Evolutionary conservation across 2,113 vertebrate species (phyloP).

Genomic region (Aleadryas rufinucha): DNA sequence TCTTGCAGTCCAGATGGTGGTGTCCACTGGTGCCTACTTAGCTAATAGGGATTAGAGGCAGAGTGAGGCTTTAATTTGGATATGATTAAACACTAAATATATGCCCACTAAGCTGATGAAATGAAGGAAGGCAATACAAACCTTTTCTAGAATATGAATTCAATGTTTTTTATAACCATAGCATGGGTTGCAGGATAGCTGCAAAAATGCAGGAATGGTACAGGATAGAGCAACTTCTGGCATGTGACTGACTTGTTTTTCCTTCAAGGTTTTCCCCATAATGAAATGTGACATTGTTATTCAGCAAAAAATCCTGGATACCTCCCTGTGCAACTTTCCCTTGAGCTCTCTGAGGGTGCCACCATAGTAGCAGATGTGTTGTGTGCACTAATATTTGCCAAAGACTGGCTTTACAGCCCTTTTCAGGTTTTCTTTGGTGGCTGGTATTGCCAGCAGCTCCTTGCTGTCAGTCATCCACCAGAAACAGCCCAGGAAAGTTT

Average conservation of each 20-base stretch:
- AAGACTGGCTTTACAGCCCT: not conserved
- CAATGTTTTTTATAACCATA: not conserved
- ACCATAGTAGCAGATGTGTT: not conserved
- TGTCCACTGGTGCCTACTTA: constrained; percentile 27
- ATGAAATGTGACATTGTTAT: not conserved
- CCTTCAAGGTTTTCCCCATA: not conserved
- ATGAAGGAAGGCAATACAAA: not conserved
- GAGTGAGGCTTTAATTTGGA: not conserved
- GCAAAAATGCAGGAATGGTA: not conserved
- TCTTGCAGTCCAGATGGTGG: constrained; percentile 46
- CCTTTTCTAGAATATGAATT: not conserved
- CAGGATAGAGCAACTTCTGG: not conserved
- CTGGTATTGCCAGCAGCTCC: not conserved
- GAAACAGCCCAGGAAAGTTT: not conserved
- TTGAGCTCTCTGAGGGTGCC: not conserved
- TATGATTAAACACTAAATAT: not conserved
- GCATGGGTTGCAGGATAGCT: not conserved
- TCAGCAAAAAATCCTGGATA: not conserved
- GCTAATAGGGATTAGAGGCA: constrained; percentile 21
- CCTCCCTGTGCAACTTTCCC: not conserved
- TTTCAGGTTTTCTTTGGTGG: not conserved
- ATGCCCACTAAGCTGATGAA: not conserved
- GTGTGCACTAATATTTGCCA: not conserved
- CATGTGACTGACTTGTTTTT: not conserved
- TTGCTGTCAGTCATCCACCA: not conserved